Base-by-base conservation (phyloP, 2,113 vertebrate genomes). In the Mesocricetus auratus region DNA sequence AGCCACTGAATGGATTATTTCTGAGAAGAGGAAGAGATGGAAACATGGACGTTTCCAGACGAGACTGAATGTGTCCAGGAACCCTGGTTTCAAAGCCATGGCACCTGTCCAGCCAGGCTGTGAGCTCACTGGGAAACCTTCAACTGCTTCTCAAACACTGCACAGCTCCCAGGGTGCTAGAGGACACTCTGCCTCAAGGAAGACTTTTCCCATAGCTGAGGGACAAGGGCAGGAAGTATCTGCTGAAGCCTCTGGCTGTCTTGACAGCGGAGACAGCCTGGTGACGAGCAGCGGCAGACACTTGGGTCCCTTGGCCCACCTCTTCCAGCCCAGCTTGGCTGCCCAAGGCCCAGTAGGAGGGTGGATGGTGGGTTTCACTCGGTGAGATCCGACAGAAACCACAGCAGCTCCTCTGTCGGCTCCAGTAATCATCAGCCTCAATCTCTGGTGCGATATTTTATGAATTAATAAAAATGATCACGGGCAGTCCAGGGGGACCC, bases 381-480 rank as follows among this genome's bases (percentile, higher is more conserved):
- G 0, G 42, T 31, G 91, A 24, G 77, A 47, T 92, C 82, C 0
- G 66, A 42, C 56, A 56, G 45, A 29, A 96, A 98, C 98, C 98
- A 91, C 79, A 96, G 98, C 97, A 97, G 98, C 98, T 97, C 98
- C 29, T 98, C 98, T 98, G 98, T 98, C 98, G 97, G 98, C 98
- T 98, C 95, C 97, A 71, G 95, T 95, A 90, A 98, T 98, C 99
- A 98, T 97, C 97, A 86, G 96, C 98, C 98, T 99, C 98, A 96
- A 98, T 98, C 98, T 98, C 93, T 77, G 96, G 93, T 56, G 96
- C 5, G 90, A 50, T 98, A 97, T 98, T 99, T 99, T 98, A 98
- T 98, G 98, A 99, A 99, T 99, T 99, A 98, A 98, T 99, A 98
- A 98, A 98, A 98, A 98, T 97, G 97, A 98, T 99, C 98, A 93